These are phyloP conservation scores for Orussus abietinus DNA, from an alignment of 1,140 invertebrate genomes.

Conservation along the genomic window DNA sequence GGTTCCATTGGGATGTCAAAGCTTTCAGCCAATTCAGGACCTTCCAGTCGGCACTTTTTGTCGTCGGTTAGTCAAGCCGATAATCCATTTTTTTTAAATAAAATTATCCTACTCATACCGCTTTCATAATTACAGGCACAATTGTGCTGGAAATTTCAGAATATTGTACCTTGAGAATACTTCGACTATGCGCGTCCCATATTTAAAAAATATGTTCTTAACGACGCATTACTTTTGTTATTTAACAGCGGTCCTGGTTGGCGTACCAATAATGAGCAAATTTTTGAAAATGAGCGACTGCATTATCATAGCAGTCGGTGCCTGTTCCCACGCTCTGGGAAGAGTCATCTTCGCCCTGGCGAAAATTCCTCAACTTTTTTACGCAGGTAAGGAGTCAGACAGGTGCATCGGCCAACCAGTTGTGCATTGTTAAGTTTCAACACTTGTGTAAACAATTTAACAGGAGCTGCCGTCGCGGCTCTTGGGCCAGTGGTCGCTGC, in stretches of 20 bases:
- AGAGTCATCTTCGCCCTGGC: constrained; percentile 65
- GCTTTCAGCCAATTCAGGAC: constrained; percentile 66
- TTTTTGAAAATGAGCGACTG: constrained; percentile 63
- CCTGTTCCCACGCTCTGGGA: constrained; percentile 62
- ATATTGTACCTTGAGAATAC: too few relatives aligned
- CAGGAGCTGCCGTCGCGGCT: constrained; percentile 62
- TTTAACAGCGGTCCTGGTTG: constrained; percentile 58
- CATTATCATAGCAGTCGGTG: constrained; percentile 67
- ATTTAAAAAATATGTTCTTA: constrained; percentile 13
- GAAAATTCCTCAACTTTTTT: constrained; percentile 54
- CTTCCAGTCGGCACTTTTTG: constrained; percentile 64
- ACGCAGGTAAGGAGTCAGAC: constrained; percentile 51
- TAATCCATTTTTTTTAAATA: constrained; percentile 7
- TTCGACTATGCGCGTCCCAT: too few relatives aligned
- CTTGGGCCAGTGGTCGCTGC: constrained; percentile 71
- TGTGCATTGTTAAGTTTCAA: too few relatives aligned
- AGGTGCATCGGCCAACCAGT: constrained; percentile 8
- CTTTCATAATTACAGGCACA: not conserved
- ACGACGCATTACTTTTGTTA: too few relatives aligned
- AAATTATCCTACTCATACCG: not conserved
- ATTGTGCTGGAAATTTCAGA: too few relatives aligned
- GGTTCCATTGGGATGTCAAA: constrained; percentile 64
- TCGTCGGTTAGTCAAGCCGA: constrained; percentile 47
- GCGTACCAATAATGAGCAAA: constrained; percentile 66
- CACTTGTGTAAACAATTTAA: too few relatives aligned